Evolutionary conservation across 2,797 vertebrate species (phyloP), one percentile per base, ranked within the genome.

Genomic region (Odontamblyopus lacepedii): DNA sequence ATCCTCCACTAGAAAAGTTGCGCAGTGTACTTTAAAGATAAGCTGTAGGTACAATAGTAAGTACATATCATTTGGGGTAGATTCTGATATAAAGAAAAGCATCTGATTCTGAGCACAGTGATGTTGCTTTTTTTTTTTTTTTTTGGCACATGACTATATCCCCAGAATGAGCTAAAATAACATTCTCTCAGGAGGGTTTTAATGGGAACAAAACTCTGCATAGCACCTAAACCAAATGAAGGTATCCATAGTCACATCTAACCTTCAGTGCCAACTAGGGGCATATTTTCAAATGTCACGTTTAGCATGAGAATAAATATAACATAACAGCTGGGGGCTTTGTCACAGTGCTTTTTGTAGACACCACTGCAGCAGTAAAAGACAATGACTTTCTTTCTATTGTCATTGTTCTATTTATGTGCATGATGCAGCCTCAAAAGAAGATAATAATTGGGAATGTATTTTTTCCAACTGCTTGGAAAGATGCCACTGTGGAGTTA

Each of bases 381-480:
- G 44, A 85, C 75, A 85, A 85, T 78, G 56, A 48, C 70, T 9
- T 19, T 76, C 75, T 69, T 77, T 89, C 62, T 78, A 67, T 77
- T 75, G 76, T 63, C 29, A 71, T 77, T 76, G 71, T 78, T 67
- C 67, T 60, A 67, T 73, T 38, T 11, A 59, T 74, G 67, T 2
- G 32, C 65, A 48, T 23, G 12, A 32, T 56, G 68, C 26, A 2
- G 5, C 62, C 73, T 67, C 50, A 76, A 70, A 64, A 74, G 75
- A 84, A 62, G 74, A 23, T 44, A 16, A 66, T 63, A 57, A 60
- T 63, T 23, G 32, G 2, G 9, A 63, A 63, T n/a, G 30, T 35
- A 18, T 56, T 63, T 74, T 63, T 38, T 1, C 57, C 11, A 8
- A 29, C 15, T 29, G 61, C 26, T 70, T 51, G n/a, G 0, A 19